Evolutionary conservation across 2,888 invertebrate genomes (phyloP).

Genomic region (Ichneumoninae sp.): DNA sequence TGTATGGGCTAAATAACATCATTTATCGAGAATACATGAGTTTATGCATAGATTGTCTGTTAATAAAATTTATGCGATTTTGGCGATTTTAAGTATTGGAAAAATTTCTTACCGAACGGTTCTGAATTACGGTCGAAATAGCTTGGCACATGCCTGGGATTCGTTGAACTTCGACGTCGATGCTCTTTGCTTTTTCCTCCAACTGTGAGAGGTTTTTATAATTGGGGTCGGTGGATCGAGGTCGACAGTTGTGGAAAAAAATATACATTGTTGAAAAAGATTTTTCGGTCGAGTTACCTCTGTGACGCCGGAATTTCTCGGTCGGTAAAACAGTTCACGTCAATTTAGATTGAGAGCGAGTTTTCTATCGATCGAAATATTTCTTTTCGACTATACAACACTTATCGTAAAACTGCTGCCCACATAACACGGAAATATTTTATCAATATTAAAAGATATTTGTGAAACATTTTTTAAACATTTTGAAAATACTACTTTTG

Average conservation of each 20-base stretch:
- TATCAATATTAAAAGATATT: too few relatives aligned
- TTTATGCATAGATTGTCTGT: slow-evolving; percentile 2
- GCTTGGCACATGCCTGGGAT: slow-evolving; percentile 59
- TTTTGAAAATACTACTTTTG: too few relatives aligned
- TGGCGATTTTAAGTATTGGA: too few relatives aligned
- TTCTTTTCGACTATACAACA: not conserved
- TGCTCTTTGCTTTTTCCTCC: too few relatives aligned
- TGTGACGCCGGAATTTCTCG: not conserved
- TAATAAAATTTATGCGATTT: slow-evolving; percentile 27
- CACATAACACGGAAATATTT: too few relatives aligned
- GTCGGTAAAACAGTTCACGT: slow-evolving; percentile 11
- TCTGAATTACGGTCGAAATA: slow-evolving; percentile 76
- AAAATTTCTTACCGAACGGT: slow-evolving; percentile 72
- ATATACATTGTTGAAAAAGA: not conserved
- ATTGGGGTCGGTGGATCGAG: not conserved
- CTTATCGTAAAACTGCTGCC: too few relatives aligned
- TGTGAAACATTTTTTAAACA: too few relatives aligned
- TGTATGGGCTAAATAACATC: not conserved
- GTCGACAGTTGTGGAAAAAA: not conserved
- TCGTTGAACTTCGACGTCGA: not conserved
- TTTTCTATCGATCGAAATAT: slow-evolving; percentile 1
- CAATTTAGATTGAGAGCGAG: not conserved
- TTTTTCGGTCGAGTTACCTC: not conserved
- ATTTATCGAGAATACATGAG: not conserved
- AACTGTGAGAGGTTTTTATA: not conserved